phyloP scores from a whole-genome alignment of 1,140 invertebrate genomes.

The Eufriesea mexicana region DNA sequence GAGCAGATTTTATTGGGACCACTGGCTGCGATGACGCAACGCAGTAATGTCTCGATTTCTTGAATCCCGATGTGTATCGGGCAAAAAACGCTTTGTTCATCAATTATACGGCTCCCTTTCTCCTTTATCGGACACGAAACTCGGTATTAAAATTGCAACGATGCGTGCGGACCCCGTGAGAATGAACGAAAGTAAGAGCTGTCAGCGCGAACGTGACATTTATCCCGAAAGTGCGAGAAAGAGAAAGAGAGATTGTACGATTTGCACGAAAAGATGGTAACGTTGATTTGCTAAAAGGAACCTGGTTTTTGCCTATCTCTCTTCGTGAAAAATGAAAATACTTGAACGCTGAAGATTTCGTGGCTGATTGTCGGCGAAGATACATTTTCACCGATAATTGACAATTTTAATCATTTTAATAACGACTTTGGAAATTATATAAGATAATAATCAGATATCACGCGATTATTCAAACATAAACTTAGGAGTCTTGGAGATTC shows the following conservation, averaged over 20 bases:
- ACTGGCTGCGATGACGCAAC: conserved; percentile 53
- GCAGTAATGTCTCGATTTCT: conserved; percentile 40
- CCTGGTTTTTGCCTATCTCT: too few species aligned
- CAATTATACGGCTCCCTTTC: neutral
- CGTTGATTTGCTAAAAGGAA: neutral
- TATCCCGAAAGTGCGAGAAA: conserved; percentile 48
- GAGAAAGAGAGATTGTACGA: too few species aligned
- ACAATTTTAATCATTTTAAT: too few species aligned
- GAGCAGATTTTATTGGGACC: conserved; percentile 21
- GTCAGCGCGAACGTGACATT: conserved; percentile 56
- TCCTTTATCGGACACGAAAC: conserved; percentile 47
- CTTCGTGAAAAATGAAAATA: too few species aligned
- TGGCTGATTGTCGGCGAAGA: too few species aligned
- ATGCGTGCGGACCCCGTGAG: conserved; percentile 49
- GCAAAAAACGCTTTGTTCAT: conserved; percentile 31
- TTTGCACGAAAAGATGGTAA: neutral
- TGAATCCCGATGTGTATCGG: conserved; percentile 26
- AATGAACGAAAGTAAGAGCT: conserved; percentile 54
- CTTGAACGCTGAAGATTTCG: too few species aligned
- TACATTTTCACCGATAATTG: too few species aligned
- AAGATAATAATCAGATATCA: too few species aligned
- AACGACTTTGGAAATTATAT: too few species aligned
- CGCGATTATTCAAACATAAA: too few species aligned
- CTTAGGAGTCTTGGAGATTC: too few species aligned
- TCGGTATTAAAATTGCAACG: conserved; percentile 55